A percentile compares a stretch with the other conserved stretches of the same genome.
These are phyloP conservation scores for Lepilemur ruficaudatus DNA, from an alignment of 2,797 vertebrate genomes.

Conservation along the genomic window DNA sequence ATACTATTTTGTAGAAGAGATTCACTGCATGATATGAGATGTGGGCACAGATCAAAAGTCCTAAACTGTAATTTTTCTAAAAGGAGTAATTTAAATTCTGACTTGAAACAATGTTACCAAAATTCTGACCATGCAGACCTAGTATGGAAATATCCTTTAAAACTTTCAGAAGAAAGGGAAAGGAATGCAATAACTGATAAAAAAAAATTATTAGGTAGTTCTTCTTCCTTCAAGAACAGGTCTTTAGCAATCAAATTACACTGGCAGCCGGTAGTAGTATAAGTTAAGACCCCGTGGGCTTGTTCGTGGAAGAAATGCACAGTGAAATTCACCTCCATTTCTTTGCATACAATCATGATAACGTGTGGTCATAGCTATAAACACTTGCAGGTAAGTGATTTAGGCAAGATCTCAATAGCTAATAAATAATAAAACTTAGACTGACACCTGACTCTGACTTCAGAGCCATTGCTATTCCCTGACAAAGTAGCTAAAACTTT, in stretches of 20 bases:
- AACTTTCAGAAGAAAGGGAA: background rate
- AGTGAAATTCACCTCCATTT: background rate
- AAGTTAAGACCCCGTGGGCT: background rate
- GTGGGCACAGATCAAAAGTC: slow-evolving; percentile 66
- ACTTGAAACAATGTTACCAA: slow-evolving; percentile 59
- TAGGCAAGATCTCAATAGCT: background rate
- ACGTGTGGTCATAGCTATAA: background rate
- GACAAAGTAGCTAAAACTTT: background rate
- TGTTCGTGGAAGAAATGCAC: background rate
- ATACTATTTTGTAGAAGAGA: slow-evolving; percentile 32
- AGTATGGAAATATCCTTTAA: background rate
- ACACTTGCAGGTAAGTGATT: background rate
- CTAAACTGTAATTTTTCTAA: slow-evolving; percentile 31
- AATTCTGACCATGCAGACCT: background rate
- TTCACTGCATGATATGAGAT: background rate
- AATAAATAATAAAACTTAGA: background rate
- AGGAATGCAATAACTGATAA: background rate
- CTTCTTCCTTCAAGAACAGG: background rate
- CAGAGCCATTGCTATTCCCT: background rate
- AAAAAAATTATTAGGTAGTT: background rate
- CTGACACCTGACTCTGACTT: background rate
- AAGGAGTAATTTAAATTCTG: slow-evolving; percentile 13
- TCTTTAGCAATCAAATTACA: background rate
- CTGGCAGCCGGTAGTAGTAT: background rate
- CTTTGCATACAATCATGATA: background rate